Evolutionary conservation across 2,888 invertebrate genomes (phyloP), one percentile per base, ranked within the genome.

Genomic region (Dynastes hyllus): DNA sequence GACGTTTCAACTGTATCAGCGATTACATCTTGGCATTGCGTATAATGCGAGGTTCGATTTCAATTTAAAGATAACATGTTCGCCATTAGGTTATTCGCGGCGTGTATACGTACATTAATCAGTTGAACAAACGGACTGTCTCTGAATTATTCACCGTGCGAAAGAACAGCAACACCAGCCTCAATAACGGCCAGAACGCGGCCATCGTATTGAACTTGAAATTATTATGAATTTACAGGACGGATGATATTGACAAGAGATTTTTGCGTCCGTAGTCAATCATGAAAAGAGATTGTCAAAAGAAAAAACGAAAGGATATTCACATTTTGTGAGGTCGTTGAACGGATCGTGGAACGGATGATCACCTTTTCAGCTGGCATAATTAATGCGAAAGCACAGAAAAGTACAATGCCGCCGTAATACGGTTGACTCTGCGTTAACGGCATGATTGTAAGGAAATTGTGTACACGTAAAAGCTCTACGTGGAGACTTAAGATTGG

Each of bases 341-440:
- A 37, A 37, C 32, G 32, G 67, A 16, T 69, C 67, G 67, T 69
- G 16, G 67, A 69, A 69, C 67, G 67, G 67, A 69, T 69, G 67
- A 69, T 69, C 67, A 69, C 69, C 69, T 69, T 69, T 69, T 51
- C 69, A 69, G 69, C 51, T 69, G 69, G 69, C 69, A 51, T 51
- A 69, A 69, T 69, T 69, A 69, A 69, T 69, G 69, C 69, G 69
- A 69, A 69, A 69, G 69, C 69, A 69, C 69, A 69, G 69, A 51
- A 69, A 69, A 69, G 40, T 63, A 69, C 50, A 69, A 69, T 69
- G 51, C 50, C 13, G 69, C 51, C 55, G 55, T 58, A 29, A 50
- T 51, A 69, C 50, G 13, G 69, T 27, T 29, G 27, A 51, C 69
- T 69, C 51, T 40, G 22, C 69, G 51, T 69, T 69, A 69, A 69